phyloP scores from a whole-genome alignment of 2,113 vertebrate genomes.

The Neomonachus schauinslandi region DNA sequence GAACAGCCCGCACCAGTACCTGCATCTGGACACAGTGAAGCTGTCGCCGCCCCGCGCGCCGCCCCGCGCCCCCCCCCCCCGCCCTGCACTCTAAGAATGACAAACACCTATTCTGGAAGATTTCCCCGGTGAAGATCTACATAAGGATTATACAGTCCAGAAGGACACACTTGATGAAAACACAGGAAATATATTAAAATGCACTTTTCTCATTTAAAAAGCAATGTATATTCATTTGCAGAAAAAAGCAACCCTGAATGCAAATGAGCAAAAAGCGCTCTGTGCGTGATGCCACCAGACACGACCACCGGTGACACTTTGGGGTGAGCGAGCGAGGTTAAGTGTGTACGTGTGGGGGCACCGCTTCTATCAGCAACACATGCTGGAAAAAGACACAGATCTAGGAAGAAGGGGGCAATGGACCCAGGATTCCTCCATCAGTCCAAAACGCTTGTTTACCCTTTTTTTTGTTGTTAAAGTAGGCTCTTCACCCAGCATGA shows the following conservation, averaged over 20 bases:
- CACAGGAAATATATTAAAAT: background rate
- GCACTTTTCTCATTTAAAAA: constrained; percentile 18
- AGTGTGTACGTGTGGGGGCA: rapidly evolving
- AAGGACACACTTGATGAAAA: background rate
- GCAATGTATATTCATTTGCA: background rate
- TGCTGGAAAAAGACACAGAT: background rate
- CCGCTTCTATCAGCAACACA: background rate
- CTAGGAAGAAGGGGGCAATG: background rate
- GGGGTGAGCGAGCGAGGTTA: no score
- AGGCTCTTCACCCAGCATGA: background rate
- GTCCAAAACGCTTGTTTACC: background rate
- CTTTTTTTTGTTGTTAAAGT: background rate
- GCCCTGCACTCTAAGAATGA: background rate
- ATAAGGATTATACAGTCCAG: background rate
- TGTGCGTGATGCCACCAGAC: background rate
- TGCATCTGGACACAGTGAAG: background rate
- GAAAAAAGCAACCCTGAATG: background rate
- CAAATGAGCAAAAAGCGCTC: background rate
- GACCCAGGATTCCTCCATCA: background rate
- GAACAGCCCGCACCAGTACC: background rate
- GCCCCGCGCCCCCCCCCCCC: background rate
- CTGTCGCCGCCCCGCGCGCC: background rate
- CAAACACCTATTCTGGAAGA: background rate
- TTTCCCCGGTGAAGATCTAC: background rate
- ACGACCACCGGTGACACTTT: background rate